A percentile compares a stretch with the other conserved stretches of the same genome.
Evolutionary conservation across 2,113 vertebrate species (phyloP).

Genomic region (Parus major): DNA sequence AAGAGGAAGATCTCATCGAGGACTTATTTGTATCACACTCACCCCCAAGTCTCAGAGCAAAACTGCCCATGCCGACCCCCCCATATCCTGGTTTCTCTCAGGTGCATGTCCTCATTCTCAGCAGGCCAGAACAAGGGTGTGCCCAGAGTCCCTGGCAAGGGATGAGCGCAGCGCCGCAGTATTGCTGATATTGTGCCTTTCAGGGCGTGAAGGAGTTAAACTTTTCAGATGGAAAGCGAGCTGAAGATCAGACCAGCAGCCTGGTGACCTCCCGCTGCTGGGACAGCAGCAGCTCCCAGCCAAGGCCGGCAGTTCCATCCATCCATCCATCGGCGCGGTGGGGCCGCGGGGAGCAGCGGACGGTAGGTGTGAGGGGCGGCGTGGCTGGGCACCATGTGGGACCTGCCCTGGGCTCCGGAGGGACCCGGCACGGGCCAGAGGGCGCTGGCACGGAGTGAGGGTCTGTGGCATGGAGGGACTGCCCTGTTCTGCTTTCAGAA

Average conservation of each 20-base stretch:
- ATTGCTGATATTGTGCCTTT: not conserved
- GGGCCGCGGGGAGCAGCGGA: not conserved
- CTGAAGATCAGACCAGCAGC: constrained; percentile 37
- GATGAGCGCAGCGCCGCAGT: accelerated
- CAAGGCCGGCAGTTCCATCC: not conserved
- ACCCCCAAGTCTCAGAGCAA: not conserved
- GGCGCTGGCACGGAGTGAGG: accelerated
- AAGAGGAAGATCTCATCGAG: not conserved
- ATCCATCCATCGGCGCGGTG: not conserved
- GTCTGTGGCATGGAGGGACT: not conserved
- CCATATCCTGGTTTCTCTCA: not conserved
- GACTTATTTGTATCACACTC: not conserved
- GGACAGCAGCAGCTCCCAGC: constrained; percentile 27
- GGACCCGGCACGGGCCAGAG: not conserved
- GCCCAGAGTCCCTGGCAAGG: not conserved
- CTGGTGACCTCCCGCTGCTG: constrained; percentile 35
- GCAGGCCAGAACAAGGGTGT: not conserved
- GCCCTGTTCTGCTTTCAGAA: not conserved
- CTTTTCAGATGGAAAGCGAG: constrained; percentile 7
- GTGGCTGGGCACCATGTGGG: accelerated
- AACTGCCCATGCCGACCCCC: accelerated
- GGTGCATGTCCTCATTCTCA: accelerated
- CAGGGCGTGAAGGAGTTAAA: constrained; percentile 57
- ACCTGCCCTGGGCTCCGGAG: not conserved
- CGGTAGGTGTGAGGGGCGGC: constrained; percentile 2